Conservation (phyloP, 2,888 invertebrate genomes). For the Drosophila glabriapex region DNA sequence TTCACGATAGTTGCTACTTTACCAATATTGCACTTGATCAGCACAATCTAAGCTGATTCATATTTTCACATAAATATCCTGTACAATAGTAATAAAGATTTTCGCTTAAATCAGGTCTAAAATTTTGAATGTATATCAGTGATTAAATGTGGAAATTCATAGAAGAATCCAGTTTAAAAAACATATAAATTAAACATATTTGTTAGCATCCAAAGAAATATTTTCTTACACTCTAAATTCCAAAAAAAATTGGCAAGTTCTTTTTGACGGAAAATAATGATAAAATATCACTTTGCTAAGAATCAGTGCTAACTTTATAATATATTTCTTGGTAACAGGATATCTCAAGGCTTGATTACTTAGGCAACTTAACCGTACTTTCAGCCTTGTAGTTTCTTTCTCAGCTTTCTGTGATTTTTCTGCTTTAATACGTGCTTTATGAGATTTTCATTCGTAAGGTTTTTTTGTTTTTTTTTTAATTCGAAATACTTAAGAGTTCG, state of each 20-base stretch:
- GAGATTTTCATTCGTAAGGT: slow-evolving; percentile 1
- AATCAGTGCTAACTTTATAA: background rate
- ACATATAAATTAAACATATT: background rate
- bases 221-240: background rate
- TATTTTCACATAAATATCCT: background rate
- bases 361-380: background rate
- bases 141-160: background rate
- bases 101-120: background rate
- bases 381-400: no score
- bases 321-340: background rate
- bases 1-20: background rate
- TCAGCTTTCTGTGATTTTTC: slow-evolving; percentile 11
- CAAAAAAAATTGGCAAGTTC: background rate
- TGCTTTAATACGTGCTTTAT: slow-evolving; percentile 12
- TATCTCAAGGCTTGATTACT: background rate
- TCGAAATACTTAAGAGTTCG: slow-evolving; percentile 23
- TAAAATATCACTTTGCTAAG: background rate
- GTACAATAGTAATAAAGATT: background rate
- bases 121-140: background rate
- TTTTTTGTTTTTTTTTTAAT: slow-evolving; percentile 10
- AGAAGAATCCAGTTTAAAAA: background rate
- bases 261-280: background rate
- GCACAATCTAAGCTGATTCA: background rate
- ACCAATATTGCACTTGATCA: background rate
- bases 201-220: background rate